Conservation (phyloP, 2,113 vertebrate genomes). For the Onychorhynchus coronatus region DNA sequence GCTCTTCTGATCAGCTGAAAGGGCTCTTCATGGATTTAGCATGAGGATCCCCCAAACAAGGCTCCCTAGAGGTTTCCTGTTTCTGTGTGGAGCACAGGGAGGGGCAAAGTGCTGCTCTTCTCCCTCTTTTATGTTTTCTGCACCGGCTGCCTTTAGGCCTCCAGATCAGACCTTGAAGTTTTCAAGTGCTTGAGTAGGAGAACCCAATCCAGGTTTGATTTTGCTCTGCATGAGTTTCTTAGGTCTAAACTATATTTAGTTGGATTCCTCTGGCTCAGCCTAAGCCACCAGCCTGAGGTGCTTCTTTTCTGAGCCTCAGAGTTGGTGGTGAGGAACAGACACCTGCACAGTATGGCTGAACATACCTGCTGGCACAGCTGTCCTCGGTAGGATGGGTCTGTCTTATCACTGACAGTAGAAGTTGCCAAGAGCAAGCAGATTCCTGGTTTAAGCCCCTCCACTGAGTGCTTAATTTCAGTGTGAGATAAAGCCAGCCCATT, state of each 20-base stretch:
- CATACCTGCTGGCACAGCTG: background rate
- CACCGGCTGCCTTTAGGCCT: background rate
- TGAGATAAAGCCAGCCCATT: background rate
- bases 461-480: background rate
- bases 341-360: background rate
- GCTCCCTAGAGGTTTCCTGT: background rate
- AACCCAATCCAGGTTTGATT: background rate
- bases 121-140: rapidly evolving
- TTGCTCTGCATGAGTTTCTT: background rate
- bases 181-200: background rate
- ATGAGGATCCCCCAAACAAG: background rate
- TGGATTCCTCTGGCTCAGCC: background rate
- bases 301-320: background rate
- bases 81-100: background rate
- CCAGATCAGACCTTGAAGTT: background rate
- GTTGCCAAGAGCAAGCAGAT: background rate
- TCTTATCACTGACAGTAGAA: background rate
- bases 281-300: background rate
- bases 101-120: background rate
- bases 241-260: background rate
- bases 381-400: background rate
- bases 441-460: background rate
- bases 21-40: background rate
- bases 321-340: background rate
- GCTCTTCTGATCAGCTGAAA: background rate